Base-by-base conservation (phyloP, 2,797 vertebrate species). In the Micropoecilia bifurca region DNA sequence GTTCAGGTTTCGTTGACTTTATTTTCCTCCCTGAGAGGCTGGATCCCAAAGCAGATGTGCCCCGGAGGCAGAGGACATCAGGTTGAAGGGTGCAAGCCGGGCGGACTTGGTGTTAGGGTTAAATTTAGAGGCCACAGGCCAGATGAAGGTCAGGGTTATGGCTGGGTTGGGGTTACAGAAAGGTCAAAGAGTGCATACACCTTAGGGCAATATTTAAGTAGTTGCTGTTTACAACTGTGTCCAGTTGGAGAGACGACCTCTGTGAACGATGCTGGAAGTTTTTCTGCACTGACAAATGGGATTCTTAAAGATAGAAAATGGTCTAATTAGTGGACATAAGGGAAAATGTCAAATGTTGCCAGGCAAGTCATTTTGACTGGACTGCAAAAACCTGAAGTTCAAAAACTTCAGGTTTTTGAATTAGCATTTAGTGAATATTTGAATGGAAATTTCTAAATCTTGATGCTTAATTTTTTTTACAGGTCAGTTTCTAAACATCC, bases 21-120 rank as follows among this genome's bases (percentile, higher is more conserved):
- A 82, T 90, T 88, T 85, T 85, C 41, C 41, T 76, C 6, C 69
- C 82, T 88, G 81, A 33, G 57, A 87, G 71, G 71, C 82, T 75
- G 87, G 76, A 90, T 90, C 85, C 84, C 73, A 66, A 78, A 94
- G 92, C 94, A 95, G 93, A 95, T 96, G 94, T 95, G 92, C 91
- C 93, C 89, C 63, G 30, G 75, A 92, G 93, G 94, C 89, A 89
- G 55, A 33, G 85, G 87, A 85, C 89, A 74, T 85, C 84, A 75
- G 92, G 90, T 87, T 90, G 85, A 88, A 88, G 92, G 93, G 91
- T 87, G 92, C 90, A 80, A 91, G 92, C 91, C 83, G 47, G 50
- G 84, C 83, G 46, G 80, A 81, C 86, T 71, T 86, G 92, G 94
- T 94, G 94, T 95, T 91, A 92, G 90, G 94, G 95, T 96, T 95